phyloP scores from a whole-genome alignment of 2,797 vertebrate genomes.

The Myotis planiceps region DNA sequence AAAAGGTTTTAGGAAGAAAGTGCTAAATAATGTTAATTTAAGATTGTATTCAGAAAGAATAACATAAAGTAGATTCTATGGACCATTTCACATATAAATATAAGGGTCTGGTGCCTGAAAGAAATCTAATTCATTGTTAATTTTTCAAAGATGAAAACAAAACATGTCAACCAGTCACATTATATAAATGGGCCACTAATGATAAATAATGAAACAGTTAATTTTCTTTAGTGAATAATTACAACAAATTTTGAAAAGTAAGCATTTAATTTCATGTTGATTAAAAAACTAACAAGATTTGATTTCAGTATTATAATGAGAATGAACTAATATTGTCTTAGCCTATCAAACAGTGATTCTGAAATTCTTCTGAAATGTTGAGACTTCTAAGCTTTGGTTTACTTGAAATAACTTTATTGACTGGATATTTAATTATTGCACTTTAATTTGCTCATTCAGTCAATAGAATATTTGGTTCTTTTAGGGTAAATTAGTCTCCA shows the following conservation, averaged over 20 bases:
- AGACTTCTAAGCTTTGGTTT: constrained; percentile 31
- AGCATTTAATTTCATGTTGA: constrained; percentile 78
- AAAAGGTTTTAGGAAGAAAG: constrained; percentile 48
- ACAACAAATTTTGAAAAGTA: constrained; percentile 79
- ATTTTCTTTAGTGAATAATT: constrained; percentile 82
- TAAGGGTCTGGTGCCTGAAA: constrained; percentile 57
- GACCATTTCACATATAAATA: constrained; percentile 13
- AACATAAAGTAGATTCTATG: constrained; percentile 4
- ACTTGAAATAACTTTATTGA: background rate
- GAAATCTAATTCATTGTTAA: constrained; percentile 79
- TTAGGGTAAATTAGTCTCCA: background rate
- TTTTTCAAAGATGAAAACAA: constrained; percentile 82
- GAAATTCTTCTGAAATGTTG: constrained; percentile 36
- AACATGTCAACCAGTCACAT: constrained; percentile 55
- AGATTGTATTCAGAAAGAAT: constrained; percentile 47
- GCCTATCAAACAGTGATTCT: constrained; percentile 42
- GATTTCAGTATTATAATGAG: constrained; percentile 57
- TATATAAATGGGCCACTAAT: constrained; percentile 77
- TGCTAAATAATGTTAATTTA: constrained; percentile 46
- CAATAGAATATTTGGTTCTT: background rate
- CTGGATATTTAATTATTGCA: background rate
- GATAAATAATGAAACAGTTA: constrained; percentile 83
- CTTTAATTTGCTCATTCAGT: background rate
- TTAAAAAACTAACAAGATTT: constrained; percentile 75
- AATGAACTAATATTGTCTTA: constrained; percentile 47